These are phyloP conservation scores for Crotalus helleri DNA, from an alignment of 2,113 vertebrate genomes.

Conservation along the genomic window DNA sequence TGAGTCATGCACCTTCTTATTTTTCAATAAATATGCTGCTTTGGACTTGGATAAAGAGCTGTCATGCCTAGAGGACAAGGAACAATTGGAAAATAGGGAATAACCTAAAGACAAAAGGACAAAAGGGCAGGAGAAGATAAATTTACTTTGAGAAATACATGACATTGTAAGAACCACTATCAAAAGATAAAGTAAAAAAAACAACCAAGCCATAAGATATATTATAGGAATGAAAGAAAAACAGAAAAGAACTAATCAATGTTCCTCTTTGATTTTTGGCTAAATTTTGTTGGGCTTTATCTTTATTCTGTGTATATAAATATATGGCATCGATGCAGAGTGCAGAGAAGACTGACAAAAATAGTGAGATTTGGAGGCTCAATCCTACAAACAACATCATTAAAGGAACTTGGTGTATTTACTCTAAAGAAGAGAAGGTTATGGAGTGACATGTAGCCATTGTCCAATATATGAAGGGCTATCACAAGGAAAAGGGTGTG, in stretches of 20 bases:
- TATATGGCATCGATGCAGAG: background rate
- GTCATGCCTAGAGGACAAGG: background rate
- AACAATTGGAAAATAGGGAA: background rate
- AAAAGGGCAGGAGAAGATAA: background rate
- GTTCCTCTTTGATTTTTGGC: background rate
- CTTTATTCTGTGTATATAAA: background rate
- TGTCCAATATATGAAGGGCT: background rate
- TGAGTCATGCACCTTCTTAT: background rate
- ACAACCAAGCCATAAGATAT: background rate
- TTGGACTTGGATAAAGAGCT: background rate
- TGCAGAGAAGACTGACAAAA: background rate
- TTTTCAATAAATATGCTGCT: background rate
- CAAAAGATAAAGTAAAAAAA: background rate
- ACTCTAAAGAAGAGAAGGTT: background rate
- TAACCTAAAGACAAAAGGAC: background rate
- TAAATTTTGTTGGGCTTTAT: background rate
- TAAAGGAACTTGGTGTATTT: background rate
- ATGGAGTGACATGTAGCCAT: background rate
- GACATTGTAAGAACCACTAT: background rate
- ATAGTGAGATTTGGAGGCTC: background rate
- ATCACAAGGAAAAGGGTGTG: background rate
- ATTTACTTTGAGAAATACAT: background rate
- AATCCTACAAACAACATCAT: background rate
- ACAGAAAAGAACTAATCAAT: background rate
- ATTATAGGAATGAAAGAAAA: background rate